A percentile compares a stretch with the other conserved stretches of the same genome.
Conservation (phyloP, 1,140 invertebrate genomes). For the Steinernema khuongi region DNA sequence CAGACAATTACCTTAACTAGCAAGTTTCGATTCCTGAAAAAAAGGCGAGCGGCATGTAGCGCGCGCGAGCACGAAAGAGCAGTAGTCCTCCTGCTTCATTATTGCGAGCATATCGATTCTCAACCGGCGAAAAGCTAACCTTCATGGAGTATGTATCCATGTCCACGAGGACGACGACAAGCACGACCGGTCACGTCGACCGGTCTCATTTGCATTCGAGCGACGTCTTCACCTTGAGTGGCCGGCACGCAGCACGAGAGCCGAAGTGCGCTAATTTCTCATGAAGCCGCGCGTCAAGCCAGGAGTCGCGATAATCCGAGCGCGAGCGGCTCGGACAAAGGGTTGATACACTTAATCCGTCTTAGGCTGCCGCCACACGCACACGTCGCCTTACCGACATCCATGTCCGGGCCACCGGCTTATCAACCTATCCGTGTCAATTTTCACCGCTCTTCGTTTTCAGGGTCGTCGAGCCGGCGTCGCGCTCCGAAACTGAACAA, state of each 20-base stretch:
- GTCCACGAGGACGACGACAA: too few species aligned
- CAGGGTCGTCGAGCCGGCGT: slow-evolving; percentile 34
- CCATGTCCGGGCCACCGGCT: not conserved
- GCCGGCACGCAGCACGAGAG: not conserved
- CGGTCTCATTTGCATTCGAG: not conserved
- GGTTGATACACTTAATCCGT: slow-evolving; percentile 15
- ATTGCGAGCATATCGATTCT: slow-evolving; percentile 4
- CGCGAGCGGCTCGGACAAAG: not conserved
- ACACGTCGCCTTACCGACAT: not conserved
- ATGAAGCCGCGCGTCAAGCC: not conserved
- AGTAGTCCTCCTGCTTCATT: not conserved
- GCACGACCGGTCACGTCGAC: too few species aligned
- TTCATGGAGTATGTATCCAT: too few species aligned
- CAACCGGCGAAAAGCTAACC: slow-evolving; percentile 2
- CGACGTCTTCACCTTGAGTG: slow-evolving; percentile 1
- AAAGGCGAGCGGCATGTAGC: not conserved
- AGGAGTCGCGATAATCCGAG: not conserved
- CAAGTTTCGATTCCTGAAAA: slow-evolving; percentile 3
- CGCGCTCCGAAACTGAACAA: slow-evolving; percentile 55
- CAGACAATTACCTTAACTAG: slow-evolving; percentile 6
- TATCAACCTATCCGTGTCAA: not conserved
- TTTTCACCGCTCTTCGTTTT: slow-evolving; percentile 19
- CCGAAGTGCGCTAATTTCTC: not conserved
- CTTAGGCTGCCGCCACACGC: not conserved
- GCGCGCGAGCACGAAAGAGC: not conserved